These are phyloP conservation scores for Aldabrachelys gigantea DNA, from an alignment of 2,113 vertebrate genomes.

Conservation along the genomic window DNA sequence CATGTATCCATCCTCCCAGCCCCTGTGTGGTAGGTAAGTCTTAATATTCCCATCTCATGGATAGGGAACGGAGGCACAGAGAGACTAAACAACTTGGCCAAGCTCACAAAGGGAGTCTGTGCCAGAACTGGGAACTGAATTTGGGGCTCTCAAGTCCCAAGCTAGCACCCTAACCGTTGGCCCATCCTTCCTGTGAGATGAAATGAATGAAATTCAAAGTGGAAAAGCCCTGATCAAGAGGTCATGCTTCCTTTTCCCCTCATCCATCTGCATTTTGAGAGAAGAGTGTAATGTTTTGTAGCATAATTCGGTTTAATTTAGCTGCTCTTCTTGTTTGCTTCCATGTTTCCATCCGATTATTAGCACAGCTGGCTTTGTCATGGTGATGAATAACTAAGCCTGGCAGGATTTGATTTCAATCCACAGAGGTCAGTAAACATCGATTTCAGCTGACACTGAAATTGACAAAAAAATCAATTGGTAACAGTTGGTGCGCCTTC, in stretches of 20 bases:
- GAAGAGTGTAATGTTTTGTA: neutral
- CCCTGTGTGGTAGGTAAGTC: neutral
- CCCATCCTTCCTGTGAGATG: neutral
- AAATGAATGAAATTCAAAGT: neutral
- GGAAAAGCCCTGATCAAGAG: neutral
- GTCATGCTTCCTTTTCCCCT: neutral
- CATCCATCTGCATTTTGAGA: neutral
- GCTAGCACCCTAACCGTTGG: neutral
- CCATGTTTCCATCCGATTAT: neutral
- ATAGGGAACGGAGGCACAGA: neutral
- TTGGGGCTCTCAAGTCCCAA: neutral
- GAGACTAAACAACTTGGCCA: neutral
- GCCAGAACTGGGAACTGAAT: neutral
- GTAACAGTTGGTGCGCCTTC: neutral
- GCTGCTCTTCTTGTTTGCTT: neutral
- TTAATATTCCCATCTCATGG: neutral
- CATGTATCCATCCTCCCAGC: neutral
- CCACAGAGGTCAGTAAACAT: neutral
- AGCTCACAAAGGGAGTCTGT: neutral
- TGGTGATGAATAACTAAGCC: neutral
- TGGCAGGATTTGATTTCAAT: neutral
- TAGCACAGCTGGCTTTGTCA: constrained; percentile 1
- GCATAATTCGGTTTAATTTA: neutral
- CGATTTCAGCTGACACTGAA: neutral
- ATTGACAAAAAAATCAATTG: neutral